Conservation (phyloP, 2,797 vertebrate species). For the Muraenolepis orangiensis region DNA sequence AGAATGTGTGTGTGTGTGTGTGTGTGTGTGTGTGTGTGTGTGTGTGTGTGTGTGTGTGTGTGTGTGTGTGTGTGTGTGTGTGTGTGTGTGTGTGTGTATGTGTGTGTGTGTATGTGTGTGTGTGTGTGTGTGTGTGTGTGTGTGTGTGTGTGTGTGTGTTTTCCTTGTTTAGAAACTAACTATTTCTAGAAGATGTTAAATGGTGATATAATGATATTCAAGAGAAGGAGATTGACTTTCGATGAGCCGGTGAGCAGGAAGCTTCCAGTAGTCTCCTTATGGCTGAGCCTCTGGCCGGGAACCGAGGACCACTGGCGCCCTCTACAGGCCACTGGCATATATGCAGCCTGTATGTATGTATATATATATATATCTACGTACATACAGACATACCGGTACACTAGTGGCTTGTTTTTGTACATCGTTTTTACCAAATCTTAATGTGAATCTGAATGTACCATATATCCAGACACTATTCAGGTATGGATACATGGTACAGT, state of each 20-base stretch:
- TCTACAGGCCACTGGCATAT: constrained; percentile 36
- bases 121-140: background rate
- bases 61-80: background rate
- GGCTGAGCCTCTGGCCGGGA: constrained; percentile 2
- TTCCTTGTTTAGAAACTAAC: background rate
- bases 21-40: background rate
- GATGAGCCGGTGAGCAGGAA: background rate
- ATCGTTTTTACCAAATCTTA: no score
- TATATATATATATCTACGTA: no score
- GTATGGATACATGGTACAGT: no score
- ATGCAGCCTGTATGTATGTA: no score
- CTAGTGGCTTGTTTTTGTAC: no score
- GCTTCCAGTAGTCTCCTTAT: background rate
- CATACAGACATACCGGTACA: no score
- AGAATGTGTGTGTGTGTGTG: background rate
- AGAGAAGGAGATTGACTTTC: background rate
- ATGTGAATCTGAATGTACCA: no score
- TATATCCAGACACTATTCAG: no score
- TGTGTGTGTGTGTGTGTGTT: background rate
- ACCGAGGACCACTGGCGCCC: constrained; percentile 57
- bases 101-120: background rate
- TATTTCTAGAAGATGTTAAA: background rate
- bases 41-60: background rate
- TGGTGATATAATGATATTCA: background rate
- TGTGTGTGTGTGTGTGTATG: background rate